Conservation (phyloP, 2,113 vertebrate species). For the Microcebus griseorufus region DNA sequence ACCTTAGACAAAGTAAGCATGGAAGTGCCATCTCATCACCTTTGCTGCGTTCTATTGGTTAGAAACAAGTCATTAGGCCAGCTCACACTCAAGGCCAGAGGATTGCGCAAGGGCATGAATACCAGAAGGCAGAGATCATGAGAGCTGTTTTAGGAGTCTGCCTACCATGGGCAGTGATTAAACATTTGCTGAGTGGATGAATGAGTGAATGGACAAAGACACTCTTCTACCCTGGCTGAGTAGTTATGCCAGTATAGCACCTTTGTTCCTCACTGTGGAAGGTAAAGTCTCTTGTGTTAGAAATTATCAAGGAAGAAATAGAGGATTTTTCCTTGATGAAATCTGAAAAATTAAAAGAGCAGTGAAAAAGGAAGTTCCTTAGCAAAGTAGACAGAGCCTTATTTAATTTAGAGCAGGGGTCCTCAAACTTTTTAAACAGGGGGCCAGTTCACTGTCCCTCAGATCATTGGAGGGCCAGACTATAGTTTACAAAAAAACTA, state of each 20-base stretch:
- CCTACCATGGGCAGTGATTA: neutral
- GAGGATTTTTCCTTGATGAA: neutral
- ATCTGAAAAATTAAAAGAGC: slow-evolving; percentile 8
- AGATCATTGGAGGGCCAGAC: too few relatives aligned
- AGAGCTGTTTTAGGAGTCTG: neutral
- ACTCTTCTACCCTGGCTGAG: neutral
- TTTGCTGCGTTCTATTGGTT: neutral
- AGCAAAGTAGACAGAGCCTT: neutral
- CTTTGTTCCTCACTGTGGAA: neutral
- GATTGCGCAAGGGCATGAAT: neutral
- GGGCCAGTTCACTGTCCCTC: too few relatives aligned
- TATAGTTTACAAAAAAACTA: too few relatives aligned
- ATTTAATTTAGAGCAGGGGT: neutral
- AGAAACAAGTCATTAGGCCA: neutral
- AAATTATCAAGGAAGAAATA: neutral
- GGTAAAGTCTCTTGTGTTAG: neutral
- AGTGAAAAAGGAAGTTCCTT: neutral
- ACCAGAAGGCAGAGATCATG: neutral
- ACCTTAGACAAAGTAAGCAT: neutral
- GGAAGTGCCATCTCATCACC: neutral
- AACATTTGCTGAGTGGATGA: too few relatives aligned
- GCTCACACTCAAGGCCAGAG: neutral
- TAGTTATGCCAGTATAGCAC: accelerated
- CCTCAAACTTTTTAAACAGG: too few relatives aligned
- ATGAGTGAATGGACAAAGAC: neutral